Conservation (phyloP, 1,140 invertebrate genomes). For the Carposina sasakii region DNA sequence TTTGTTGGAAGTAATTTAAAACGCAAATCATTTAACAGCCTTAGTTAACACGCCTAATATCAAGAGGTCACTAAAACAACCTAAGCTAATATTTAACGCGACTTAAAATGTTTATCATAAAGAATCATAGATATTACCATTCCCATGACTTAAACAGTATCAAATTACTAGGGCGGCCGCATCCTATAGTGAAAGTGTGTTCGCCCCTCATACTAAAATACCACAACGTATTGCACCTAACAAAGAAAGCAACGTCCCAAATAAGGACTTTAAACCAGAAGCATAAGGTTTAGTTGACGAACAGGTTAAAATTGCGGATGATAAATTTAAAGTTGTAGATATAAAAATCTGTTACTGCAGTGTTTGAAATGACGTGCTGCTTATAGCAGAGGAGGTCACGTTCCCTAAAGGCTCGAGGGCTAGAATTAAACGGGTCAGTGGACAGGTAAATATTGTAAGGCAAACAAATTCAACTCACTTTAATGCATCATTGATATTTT, state of each 20-base stretch:
- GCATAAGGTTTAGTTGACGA: neutral
- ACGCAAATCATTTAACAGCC: too few relatives aligned
- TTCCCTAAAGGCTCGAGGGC: slow-evolving; percentile 31
- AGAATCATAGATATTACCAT: too few relatives aligned
- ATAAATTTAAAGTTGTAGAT: slow-evolving; percentile 18
- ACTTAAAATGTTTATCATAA: too few relatives aligned
- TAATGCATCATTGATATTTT: slow-evolving; percentile 61
- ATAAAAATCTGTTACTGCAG: slow-evolving; percentile 58
- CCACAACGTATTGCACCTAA: slow-evolving; percentile 13
- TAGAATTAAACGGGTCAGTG: slow-evolving; percentile 56
- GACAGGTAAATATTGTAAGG: slow-evolving; percentile 66
- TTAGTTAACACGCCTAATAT: too few relatives aligned
- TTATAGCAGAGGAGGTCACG: slow-evolving; percentile 40
- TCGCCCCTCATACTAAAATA: slow-evolving; percentile 22
- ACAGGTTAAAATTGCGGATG: neutral
- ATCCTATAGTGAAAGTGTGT: slow-evolving; percentile 28
- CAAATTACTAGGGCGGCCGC: slow-evolving; percentile 49
- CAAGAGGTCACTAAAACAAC: too few relatives aligned
- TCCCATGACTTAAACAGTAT: slow-evolving; percentile 53
- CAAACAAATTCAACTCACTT: slow-evolving; percentile 63
- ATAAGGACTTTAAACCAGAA: slow-evolving; percentile 16
- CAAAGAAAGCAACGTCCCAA: slow-evolving; percentile 9
- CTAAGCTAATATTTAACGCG: too few relatives aligned
- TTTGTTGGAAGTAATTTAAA: too few relatives aligned
- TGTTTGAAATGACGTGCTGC: slow-evolving; percentile 50